Evolutionary conservation across 2,797 vertebrate genomes (phyloP).

Genomic region (Aulostomus chinensis): DNA sequence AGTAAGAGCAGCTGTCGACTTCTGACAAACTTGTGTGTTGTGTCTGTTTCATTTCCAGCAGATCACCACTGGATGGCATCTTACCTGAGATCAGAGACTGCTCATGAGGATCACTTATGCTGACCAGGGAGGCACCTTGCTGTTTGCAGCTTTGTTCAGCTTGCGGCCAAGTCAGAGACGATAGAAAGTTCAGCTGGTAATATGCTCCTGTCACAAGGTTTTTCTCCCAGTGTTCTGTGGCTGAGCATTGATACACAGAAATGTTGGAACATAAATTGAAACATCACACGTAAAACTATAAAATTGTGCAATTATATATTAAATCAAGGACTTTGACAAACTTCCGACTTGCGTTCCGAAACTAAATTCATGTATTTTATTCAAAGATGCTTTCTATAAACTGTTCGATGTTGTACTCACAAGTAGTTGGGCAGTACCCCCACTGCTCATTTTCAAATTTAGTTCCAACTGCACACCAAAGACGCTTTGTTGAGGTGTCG

Average conservation of each 20-base stretch:
- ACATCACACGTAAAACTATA: neutral
- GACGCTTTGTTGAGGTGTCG: conserved; percentile 74
- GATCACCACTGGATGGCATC: conserved; percentile 12
- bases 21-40: no score
- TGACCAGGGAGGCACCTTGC: conserved; percentile 83
- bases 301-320: neutral
- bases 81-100: conserved; percentile 89
- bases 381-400: no score
- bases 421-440: conserved; percentile 87
- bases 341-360: no score
- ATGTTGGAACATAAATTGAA: neutral
- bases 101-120: conserved; percentile 84
- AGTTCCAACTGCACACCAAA: conserved; percentile 87
- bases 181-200: conserved; percentile 85
- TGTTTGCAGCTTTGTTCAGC: conserved; percentile 91
- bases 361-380: no score
- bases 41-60: neutral
- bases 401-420: conserved; percentile 73
- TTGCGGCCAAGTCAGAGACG: conserved; percentile 87
- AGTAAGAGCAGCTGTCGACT: no score
- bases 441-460: conserved; percentile 81
- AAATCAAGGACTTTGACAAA: no score
- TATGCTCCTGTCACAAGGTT: conserved; percentile 79
- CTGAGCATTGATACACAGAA: conserved; percentile 59
- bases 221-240: conserved; percentile 78